Base-by-base conservation (phyloP, 2,797 vertebrate genomes). In the Spheniscus humboldti region DNA sequence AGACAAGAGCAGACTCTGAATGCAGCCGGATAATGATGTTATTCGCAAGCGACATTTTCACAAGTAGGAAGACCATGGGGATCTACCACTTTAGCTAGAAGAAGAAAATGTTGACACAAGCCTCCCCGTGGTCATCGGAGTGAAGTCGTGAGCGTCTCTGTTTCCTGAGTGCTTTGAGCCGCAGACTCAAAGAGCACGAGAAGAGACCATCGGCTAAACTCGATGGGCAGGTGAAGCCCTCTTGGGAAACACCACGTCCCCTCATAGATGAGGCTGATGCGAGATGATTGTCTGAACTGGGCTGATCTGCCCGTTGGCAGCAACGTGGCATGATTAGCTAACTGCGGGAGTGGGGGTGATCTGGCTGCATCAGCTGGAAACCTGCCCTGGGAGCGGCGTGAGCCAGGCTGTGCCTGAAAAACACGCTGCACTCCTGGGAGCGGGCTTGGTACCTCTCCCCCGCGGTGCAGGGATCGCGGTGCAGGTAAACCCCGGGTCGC, bases 401-500 rank as follows among this genome's bases (percentile, higher is more conserved):
- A 45, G 53, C 66, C 53, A 6, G 31, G 25, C 53, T 4, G 67
- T 16, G n/a, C 60, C 78, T 57, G 55, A 50, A 41, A 35, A 94
- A 45, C 43, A 3, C 4, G 2, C 52, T 4, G 23, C 0, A 4
- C 59, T 56, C 17, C 18, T 8, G 24, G 63, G 52, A 72, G 48
- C 1, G 0, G 56, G 55, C 14, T 47, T 3, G 31, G 62, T 25
- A 2, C 56, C 50, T 74, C 66, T 56, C 9, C 43, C 53, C 25
- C 0, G 2, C 2, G 5, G 18, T 2, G 22, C 56, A 10, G 62
- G 33, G 60, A 14, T 48, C 3, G 1, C 0, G 7, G 41, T 12
- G 30, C 64, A 17, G 62, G 68, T 52, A 30, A 48, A 37, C 23
- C 14, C 68, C 4, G 4, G n/a, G 27, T 56, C 4, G 7, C 53